Conservation (phyloP, 2,797 vertebrate species). For the Sebastes itinus region DNA sequence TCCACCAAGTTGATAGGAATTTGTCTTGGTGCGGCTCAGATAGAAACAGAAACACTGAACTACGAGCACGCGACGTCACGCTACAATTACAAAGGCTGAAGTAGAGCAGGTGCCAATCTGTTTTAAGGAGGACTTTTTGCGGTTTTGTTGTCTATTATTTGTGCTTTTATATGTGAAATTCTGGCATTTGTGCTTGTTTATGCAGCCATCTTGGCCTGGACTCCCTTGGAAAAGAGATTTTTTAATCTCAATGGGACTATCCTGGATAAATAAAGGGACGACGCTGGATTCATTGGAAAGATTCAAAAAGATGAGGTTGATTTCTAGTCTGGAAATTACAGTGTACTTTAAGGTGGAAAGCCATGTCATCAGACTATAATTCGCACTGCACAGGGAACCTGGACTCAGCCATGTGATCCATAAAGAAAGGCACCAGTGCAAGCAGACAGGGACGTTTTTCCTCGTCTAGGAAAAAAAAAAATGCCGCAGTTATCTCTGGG, state of each 20-base stretch:
- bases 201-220: no score
- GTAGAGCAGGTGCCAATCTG: slow-evolving; percentile 14
- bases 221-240: no score
- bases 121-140: slow-evolving; percentile 12
- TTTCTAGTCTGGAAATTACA: slow-evolving; percentile 2
- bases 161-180: no score
- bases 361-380: not conserved
- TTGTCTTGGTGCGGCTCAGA: slow-evolving; percentile 21
- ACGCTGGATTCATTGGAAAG: not conserved
- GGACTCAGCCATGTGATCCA: slow-evolving; percentile 6
- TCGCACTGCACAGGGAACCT: not conserved
- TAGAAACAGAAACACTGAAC: not conserved
- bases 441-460: slow-evolving; percentile 6
- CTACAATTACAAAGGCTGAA: slow-evolving; percentile 3
- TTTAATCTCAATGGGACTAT: no score
- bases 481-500: slow-evolving; percentile 25
- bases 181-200: no score
- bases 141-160: no score
- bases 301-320: slow-evolving; percentile 7
- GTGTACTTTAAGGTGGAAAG: slow-evolving; percentile 4
- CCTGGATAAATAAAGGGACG: no score
- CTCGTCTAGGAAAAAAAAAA: slow-evolving; percentile 31
- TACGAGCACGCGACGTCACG: not conserved
- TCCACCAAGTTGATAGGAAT: slow-evolving; percentile 31
- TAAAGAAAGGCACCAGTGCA: slow-evolving; percentile 28